phyloP scores from a whole-genome alignment of 2,888 invertebrate genomes.

The Odontomyia ornata region DNA sequence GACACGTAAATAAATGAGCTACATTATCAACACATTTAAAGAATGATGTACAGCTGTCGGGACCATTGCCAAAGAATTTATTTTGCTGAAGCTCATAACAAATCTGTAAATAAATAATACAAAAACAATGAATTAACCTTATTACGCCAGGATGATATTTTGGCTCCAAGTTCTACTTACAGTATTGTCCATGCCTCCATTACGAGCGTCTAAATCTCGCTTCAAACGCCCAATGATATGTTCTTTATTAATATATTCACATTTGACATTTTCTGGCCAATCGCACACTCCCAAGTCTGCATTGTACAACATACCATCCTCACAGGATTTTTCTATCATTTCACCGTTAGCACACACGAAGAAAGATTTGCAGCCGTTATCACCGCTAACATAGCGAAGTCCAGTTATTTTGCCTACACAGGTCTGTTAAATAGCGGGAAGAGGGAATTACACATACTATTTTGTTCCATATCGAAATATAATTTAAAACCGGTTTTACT shows the following conservation, averaged over 20 bases:
- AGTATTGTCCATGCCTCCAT: neutral
- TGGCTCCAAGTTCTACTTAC: neutral
- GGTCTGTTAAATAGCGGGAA: constrained; percentile 16
- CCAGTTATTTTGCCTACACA: constrained; percentile 29
- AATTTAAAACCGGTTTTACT: neutral
- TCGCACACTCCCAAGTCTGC: constrained; percentile 26
- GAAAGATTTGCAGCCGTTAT: constrained; percentile 28
- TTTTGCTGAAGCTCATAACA: neutral
- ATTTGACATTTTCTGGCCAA: constrained; percentile 26
- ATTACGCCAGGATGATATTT: neutral
- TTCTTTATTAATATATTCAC: neutral
- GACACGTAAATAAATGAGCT: constrained; percentile 22
- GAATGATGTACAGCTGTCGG: constrained; percentile 54
- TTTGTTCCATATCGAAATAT: too few species aligned
- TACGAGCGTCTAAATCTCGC: neutral
- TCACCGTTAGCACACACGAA: constrained; percentile 24
- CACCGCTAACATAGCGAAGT: constrained; percentile 13
- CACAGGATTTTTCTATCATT: constrained; percentile 19
- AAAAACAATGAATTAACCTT: neutral
- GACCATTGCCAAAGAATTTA: constrained; percentile 52
- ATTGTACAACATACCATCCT: constrained; percentile 24
- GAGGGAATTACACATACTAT: neutral
- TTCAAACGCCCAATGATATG: neutral
- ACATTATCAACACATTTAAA: constrained; percentile 50
- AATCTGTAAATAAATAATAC: neutral